A percentile compares a stretch with the other conserved stretches of the same genome.
Conservation (phyloP, 2,888 invertebrate species). For the Spodoptera littoralis region DNA sequence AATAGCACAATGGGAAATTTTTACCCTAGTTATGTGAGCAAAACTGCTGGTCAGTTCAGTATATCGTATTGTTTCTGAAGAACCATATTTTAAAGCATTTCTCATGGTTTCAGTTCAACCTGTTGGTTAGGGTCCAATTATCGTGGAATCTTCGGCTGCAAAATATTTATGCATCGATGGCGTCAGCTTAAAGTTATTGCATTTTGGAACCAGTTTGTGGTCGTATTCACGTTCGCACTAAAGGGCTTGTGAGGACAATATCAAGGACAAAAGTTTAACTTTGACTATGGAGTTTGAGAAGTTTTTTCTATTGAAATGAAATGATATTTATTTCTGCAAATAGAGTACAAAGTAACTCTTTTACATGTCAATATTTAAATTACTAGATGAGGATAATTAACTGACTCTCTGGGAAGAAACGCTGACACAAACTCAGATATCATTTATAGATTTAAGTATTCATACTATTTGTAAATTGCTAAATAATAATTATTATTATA, state of each 20-base stretch:
- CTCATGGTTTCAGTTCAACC: slow-evolving; percentile 18
- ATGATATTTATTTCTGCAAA: no score
- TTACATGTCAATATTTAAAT: no score
- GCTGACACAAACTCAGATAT: no score
- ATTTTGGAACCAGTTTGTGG: slow-evolving; percentile 65
- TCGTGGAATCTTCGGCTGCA: slow-evolving; percentile 54
- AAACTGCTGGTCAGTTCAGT: no score
- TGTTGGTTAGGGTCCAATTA: slow-evolving; percentile 57
- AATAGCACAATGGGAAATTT: no score
- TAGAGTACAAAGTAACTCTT: no score
- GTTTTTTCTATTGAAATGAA: background rate
- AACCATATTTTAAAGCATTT: slow-evolving; percentile 21
- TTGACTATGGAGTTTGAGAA: slow-evolving; percentile 20
- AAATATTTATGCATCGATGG: slow-evolving; percentile 72
- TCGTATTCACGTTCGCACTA: slow-evolving; percentile 44
- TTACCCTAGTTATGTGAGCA: no score
- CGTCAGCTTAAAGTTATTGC: slow-evolving; percentile 62
- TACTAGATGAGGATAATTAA: no score
- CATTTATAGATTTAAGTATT: no score
- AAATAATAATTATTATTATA: no score
- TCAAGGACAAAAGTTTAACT: slow-evolving; percentile 53
- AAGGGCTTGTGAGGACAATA: slow-evolving; percentile 54
- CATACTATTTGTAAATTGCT: no score
- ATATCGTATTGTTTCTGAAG: slow-evolving; percentile 9
- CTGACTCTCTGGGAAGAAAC: no score